Percentiles rank a stretch among this genome's conserved stretches.
These are phyloP conservation scores for Elaphurus davidianus DNA, from an alignment of 2,113 vertebrate species.

Conservation along the genomic window DNA sequence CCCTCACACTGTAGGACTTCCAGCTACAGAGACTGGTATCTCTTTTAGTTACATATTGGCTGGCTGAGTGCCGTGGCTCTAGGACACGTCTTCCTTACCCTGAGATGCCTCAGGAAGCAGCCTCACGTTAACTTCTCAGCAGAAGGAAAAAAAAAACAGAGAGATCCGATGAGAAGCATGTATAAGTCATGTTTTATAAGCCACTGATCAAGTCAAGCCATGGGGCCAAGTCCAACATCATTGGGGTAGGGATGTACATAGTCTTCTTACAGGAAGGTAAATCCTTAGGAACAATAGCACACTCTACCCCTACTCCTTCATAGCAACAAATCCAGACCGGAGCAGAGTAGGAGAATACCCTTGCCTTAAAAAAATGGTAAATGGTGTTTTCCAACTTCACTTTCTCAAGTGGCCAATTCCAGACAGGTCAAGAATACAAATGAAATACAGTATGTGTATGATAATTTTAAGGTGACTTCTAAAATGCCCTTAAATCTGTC, in stretches of 20 bases:
- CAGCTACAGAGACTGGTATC: background rate
- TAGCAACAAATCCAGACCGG: rapidly evolving
- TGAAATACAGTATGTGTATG: rapidly evolving
- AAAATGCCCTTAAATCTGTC: background rate
- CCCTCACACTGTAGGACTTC: background rate
- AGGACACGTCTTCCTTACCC: no score
- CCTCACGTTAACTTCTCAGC: background rate
- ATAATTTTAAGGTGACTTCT: background rate
- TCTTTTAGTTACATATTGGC: background rate
- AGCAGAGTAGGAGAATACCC: background rate
- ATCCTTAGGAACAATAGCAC: background rate
- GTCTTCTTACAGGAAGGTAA: background rate
- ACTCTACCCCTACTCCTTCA: rapidly evolving
- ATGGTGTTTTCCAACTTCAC: background rate
- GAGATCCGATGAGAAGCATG: background rate
- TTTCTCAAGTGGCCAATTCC: background rate
- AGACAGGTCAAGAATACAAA: background rate
- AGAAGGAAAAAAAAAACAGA: background rate
- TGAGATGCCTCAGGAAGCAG: background rate
- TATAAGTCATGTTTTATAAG: background rate
- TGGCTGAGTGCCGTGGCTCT: background rate
- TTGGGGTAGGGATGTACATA: rapidly evolving
- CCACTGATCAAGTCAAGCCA: background rate
- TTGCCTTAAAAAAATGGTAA: background rate
- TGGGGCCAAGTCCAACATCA: background rate